Conservation (phyloP, 2,888 invertebrate species). For the Agriopis marginaria region DNA sequence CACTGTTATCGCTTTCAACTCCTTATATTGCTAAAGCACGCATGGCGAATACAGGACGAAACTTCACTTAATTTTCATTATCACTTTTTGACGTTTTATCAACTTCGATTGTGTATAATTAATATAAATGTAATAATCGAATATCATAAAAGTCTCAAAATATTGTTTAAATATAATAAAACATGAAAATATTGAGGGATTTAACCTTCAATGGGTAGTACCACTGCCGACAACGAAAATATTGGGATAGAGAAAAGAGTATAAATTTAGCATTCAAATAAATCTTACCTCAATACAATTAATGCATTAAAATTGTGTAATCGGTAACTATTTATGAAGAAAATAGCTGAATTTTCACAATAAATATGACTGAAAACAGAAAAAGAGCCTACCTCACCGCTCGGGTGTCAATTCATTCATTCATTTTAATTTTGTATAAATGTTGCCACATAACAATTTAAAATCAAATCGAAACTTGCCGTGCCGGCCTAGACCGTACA, state of each 20-base stretch:
- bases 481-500: too few species aligned
- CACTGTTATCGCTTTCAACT: not conserved
- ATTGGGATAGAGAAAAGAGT: slow-evolving; percentile 40
- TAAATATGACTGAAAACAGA: slow-evolving; percentile 84
- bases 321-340: slow-evolving; percentile 70
- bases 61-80: not conserved
- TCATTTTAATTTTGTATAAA: slow-evolving; percentile 56
- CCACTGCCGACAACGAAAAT: slow-evolving; percentile 76
- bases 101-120: not conserved
- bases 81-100: not conserved
- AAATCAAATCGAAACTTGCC: not conserved
- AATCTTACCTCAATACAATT: slow-evolving; percentile 80
- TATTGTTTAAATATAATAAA: not conserved
- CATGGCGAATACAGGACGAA: slow-evolving; percentile 69
- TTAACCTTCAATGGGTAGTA: slow-evolving; percentile 78
- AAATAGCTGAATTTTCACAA: slow-evolving; percentile 78
- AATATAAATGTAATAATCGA: not conserved
- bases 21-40: slow-evolving; percentile 57
- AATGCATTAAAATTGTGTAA: slow-evolving; percentile 81
- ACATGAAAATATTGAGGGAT: slow-evolving; percentile 38
- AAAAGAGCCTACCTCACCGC: slow-evolving; percentile 85
- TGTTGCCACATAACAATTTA: slow-evolving; percentile 57
- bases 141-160: not conserved
- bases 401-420: slow-evolving; percentile 71
- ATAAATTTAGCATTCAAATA: slow-evolving; percentile 26